Base-by-base conservation (phyloP, 2,113 vertebrate species). In the Zingel zingel region DNA sequence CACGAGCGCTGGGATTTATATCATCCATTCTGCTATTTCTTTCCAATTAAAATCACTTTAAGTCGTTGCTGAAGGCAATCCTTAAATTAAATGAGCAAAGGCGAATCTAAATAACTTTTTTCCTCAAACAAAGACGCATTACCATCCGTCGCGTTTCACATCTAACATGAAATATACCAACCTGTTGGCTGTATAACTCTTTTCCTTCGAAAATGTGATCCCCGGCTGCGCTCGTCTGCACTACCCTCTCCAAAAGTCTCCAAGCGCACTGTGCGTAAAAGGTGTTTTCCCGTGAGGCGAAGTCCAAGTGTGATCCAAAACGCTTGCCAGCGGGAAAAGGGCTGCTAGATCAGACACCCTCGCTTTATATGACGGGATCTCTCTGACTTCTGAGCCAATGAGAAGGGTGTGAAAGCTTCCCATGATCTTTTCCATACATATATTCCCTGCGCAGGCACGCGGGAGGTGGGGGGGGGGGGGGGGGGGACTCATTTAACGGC, bases 381-480 rank as follows among this genome's bases (percentile, higher is more conserved):
- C 54, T 64, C 54, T 86, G 90, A 88, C 87, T 88, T 82, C 73
- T 89, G 87, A 94, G 88, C 93, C 93, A 93, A 94, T 92, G 88
- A 85, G 91, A 50, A 75, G 88, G 67, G 83, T 62, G 76, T 84
- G 82, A 75, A 80, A 84, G 73, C 86, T 86, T 82, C 87, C 76
- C 81, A 51, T 85, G 80, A 75, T 81, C 63, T 89, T 87, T 77
- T 78, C 70, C 73, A 73, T 68, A 10, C 72, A 88, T 80, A 76
- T 54, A 50, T 62, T 68, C 69, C 53, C 64, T 18, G 81, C 51
- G 77, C 79, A 57, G 54, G 18, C 63, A 74, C 30, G 30, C 5
- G 30, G 5, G 30, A 5, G 30, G 30, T 3, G 0, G 4, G 3
- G 30, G 27, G 56, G 13, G 39, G 25, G 51, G 23, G 12, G 15